Conservation (phyloP, 2,113 vertebrate genomes). For the Brachyhypopomus gauderio region DNA sequence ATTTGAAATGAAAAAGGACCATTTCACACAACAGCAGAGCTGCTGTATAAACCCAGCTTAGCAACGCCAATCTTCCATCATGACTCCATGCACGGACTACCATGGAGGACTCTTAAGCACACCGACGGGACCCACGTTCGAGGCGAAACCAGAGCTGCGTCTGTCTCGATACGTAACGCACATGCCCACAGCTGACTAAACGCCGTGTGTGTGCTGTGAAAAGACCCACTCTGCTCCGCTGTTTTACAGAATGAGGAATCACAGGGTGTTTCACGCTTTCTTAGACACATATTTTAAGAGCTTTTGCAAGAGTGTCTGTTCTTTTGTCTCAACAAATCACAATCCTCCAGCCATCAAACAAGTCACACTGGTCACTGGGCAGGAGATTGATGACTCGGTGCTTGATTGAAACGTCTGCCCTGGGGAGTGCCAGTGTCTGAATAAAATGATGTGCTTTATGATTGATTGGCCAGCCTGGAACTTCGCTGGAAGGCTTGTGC, state of each 20-base stretch:
- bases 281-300: slow-evolving; percentile 39
- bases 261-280: slow-evolving; percentile 15
- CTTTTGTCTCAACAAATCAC: slow-evolving; percentile 61
- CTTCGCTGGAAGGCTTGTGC: slow-evolving; percentile 61
- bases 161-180: background rate
- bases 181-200: slow-evolving; percentile 21
- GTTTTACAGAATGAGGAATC: slow-evolving; percentile 28
- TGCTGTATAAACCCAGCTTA: background rate
- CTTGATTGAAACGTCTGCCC: slow-evolving; percentile 81
- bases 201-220: background rate
- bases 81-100: too few relatives aligned
- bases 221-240: slow-evolving; percentile 15
- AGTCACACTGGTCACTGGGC: slow-evolving; percentile 46
- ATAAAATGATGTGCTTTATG: slow-evolving; percentile 69
- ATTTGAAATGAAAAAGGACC: too few relatives aligned
- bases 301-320: slow-evolving; percentile 33
- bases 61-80: background rate
- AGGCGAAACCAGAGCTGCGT: background rate
- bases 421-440: slow-evolving; percentile 68
- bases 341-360: slow-evolving; percentile 53
- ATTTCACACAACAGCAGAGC: too few relatives aligned
- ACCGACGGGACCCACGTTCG: too few relatives aligned
- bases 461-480: slow-evolving; percentile 72
- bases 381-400: slow-evolving; percentile 73
- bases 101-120: background rate